Conservation (phyloP, 2,888 invertebrate genomes). For the Epinotia bilunana region DNA sequence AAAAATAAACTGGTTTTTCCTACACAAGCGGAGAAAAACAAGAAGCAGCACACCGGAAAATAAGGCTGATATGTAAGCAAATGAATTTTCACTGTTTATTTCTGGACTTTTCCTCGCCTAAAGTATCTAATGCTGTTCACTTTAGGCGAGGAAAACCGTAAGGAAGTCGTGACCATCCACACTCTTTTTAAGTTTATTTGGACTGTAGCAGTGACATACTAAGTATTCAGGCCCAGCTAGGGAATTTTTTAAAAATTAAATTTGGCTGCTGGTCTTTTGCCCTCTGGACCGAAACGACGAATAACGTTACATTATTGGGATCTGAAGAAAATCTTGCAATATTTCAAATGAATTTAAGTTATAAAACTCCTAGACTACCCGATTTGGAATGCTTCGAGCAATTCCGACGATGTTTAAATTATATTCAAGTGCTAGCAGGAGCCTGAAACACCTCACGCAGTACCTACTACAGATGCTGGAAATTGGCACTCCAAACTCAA, state of each 20-base stretch:
- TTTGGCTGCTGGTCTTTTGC: no score
- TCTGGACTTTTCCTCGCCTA: no score
- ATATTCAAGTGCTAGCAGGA: not conserved
- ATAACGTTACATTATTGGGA: not conserved
- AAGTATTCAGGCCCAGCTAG: no score
- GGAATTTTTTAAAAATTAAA: no score
- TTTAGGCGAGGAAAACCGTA: no score
- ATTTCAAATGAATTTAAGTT: no score
- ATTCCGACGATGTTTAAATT: constrained; percentile 4
- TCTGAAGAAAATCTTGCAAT: not conserved
- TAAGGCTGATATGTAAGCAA: not conserved
- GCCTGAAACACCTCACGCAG: not conserved
- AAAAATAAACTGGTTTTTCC: constrained; percentile 31
- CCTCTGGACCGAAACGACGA: no score
- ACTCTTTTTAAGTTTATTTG: no score
- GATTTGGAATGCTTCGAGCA: not conserved
- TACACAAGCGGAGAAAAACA: constrained; percentile 11
- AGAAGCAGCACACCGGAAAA: constrained; percentile 14
- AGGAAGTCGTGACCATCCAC: no score
- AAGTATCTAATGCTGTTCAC: no score
- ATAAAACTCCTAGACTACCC: not conserved
- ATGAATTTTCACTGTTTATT: not conserved
- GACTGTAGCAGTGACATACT: no score
- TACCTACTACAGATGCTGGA: not conserved
- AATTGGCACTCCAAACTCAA: constrained; percentile 3